Percentiles rank a stretch among this genome's conserved stretches.
Evolutionary conservation across 2,113 vertebrate genomes (phyloP).

Genomic region (Xiphophorus hellerii): DNA sequence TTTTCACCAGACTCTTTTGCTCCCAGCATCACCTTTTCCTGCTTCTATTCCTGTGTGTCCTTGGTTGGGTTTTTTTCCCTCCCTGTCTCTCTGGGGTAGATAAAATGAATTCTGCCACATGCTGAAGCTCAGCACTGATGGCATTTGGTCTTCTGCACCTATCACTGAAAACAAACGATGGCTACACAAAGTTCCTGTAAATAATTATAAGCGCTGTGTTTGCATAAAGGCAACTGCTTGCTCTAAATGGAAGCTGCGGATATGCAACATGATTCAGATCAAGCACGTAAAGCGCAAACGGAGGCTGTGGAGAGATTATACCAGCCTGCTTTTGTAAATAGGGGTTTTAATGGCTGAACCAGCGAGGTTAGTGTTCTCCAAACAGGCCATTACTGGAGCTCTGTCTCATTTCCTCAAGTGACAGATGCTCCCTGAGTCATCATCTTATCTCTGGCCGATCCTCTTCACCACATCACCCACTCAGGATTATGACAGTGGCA

Average conservation of each 20-base stretch:
- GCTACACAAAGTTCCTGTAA: conserved; percentile 16
- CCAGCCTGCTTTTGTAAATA: conserved; percentile 41
- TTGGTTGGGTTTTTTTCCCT: conserved; percentile 24
- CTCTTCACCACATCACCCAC: conserved; percentile 52
- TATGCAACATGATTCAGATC: conserved; percentile 15
- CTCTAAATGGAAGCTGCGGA: conserved; percentile 18
- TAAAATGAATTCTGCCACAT: conserved; percentile 44
- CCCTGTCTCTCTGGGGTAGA: conserved; percentile 36
- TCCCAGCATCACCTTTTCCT: conserved; percentile 51
- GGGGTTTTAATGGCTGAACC: conserved; percentile 23
- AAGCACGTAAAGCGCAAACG: conserved; percentile 11
- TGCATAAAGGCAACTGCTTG: conserved; percentile 4
- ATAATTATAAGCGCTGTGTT: conserved; percentile 40
- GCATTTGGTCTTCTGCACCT: conserved; percentile 50
- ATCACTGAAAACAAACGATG: conserved; percentile 34
- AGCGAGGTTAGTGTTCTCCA: conserved; percentile 29
- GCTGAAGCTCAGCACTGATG: conserved; percentile 34
- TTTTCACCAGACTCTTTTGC: conserved; percentile 46
- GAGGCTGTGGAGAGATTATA: conserved; percentile 13
- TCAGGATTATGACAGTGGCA: conserved; percentile 59
- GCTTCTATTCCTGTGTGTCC: conserved; percentile 48
- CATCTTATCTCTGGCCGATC: conserved; percentile 50
- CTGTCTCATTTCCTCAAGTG: conserved; percentile 52
- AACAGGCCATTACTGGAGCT: conserved; percentile 36
- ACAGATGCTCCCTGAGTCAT: conserved; percentile 52